phyloP scores from a whole-genome alignment of 1,140 invertebrate species.

The Grapholita molesta region DNA sequence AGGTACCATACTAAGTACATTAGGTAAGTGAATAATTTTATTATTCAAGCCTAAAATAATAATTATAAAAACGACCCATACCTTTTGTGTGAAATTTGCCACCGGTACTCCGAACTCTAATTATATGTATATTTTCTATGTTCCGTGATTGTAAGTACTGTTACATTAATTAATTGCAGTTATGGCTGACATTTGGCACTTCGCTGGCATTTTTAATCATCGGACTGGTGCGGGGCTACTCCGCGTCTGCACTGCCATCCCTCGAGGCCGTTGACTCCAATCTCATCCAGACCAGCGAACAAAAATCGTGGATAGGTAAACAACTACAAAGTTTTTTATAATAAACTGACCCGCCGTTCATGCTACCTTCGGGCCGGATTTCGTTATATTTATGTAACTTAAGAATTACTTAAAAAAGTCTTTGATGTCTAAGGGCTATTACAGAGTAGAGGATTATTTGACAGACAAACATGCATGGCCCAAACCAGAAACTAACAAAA shows the following conservation, averaged over 20 bases:
- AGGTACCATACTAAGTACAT: no score
- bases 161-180: constrained; percentile 56
- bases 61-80: no score
- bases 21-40: no score
- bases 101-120: not conserved
- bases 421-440: no score
- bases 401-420: no score
- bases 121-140: not conserved
- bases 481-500: no score
- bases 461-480: no score
- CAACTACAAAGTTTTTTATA: not conserved
- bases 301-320: constrained; percentile 79
- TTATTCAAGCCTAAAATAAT: no score
- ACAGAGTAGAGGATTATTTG: no score
- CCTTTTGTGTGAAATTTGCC: no score
- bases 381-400: no score
- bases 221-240: constrained; percentile 79
- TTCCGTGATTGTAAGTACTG: not conserved
- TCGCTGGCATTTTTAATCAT: constrained; percentile 79
- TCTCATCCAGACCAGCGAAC: constrained; percentile 66
- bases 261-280: constrained; percentile 60
- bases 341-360: not conserved
- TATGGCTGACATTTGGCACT: constrained; percentile 76
- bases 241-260: constrained; percentile 79
- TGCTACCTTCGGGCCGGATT: no score